Evolutionary conservation across 2,797 vertebrate species (phyloP), one percentile per base, ranked within the genome.

Genomic region (Pteronotus mesoamericanus): DNA sequence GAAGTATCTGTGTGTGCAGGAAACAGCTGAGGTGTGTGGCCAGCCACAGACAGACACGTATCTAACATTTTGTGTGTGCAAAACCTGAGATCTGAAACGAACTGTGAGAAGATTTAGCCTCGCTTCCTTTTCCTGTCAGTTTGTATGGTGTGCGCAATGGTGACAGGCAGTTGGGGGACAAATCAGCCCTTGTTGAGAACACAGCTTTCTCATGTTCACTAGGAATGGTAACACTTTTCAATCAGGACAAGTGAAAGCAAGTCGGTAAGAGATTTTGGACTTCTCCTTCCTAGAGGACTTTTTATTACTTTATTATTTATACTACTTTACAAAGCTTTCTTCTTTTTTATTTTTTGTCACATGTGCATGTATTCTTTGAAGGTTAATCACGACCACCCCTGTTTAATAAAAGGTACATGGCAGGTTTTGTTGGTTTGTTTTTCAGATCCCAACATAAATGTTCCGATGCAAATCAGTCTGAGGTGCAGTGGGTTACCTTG

Each of bases 401-500:
- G 59, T 79, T 91, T 84, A 80, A 92, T 90, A 96, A 91, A 86
- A 96, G 55, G 15, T 86, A 71, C 46, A 92, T 4, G 61, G 46
- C 64, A 94, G 44, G n/a, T 42, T 90, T 69, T 18, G 24, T 3
- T 42, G 64, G 74, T 53, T 42, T 34, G 66, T n/a, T 39, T n/a
- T n/a, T 5, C 53, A 6, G 18, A 75, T 93, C 37, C n/a, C 42
- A 86, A 51, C 10, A 61, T 77, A 96, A 95, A 84, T 51, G 80
- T 79, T 71, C 94, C 39, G 55, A 48, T 2, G 77, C 1, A 29
- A 86, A 85, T 92, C 83, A 93, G 80, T 66, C 39, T 37, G 72
- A 88, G 55, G 78, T 75, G 87, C 26, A 18, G 94, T 85, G 82
- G 72, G 89, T 93, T 95, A 93, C 86, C 84, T 86, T 89, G 77